phyloP scores from a whole-genome alignment of 2,113 vertebrate genomes.

The Corythaeola cristata region DNA sequence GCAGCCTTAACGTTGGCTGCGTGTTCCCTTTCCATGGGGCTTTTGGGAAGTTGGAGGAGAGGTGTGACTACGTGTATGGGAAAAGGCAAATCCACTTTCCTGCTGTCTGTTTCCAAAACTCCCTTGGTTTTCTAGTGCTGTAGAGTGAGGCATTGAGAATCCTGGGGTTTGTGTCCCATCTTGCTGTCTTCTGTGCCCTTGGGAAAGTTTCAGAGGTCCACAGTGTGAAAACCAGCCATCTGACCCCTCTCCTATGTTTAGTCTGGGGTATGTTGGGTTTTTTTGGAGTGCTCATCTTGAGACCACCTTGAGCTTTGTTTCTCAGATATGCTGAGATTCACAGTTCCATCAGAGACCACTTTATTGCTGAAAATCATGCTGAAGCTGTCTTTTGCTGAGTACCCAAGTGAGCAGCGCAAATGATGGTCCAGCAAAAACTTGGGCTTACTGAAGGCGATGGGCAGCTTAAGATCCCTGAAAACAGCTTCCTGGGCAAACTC shows the following conservation, averaged over 20 bases:
- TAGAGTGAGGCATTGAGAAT: background rate
- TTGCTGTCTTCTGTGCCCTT: background rate
- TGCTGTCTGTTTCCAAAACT: background rate
- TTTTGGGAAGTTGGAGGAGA: background rate
- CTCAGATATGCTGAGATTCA: background rate
- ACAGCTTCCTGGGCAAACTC: background rate
- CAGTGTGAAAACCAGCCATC: background rate
- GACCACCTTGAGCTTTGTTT: background rate
- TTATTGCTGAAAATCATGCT: background rate
- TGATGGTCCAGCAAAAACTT: background rate
- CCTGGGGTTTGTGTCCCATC: background rate
- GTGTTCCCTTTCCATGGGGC: background rate
- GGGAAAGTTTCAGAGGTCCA: background rate
- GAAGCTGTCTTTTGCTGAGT: background rate
- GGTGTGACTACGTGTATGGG: background rate
- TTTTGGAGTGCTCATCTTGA: background rate
- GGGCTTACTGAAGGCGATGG: background rate
- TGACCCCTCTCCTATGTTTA: background rate
- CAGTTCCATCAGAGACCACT: background rate
- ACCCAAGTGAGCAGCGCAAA: background rate
- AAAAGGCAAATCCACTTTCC: background rate
- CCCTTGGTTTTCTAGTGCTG: accelerated
- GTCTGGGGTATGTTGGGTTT: background rate
- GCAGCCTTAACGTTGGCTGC: background rate
- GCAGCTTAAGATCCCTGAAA: background rate